Percentiles rank a stretch among this genome's conserved stretches.
Conservation (phyloP, 1,140 invertebrate species). For the Subanguina moxae region DNA sequence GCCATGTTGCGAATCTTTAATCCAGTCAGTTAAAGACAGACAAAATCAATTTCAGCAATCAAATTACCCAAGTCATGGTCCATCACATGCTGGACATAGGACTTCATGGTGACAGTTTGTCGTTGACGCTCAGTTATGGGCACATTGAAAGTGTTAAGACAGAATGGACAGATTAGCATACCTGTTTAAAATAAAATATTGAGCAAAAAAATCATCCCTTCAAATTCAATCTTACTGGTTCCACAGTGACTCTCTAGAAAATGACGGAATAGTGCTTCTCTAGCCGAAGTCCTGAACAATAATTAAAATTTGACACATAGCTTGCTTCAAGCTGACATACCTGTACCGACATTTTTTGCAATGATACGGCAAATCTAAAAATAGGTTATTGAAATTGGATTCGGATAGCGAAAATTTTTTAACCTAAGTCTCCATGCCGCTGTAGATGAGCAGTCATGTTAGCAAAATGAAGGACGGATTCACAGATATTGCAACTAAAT, state of each 20-base stretch:
- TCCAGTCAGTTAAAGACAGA: background rate
- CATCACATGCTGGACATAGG: constrained; percentile 24
- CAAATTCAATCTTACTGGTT: background rate
- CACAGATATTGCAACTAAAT: constrained; percentile 12
- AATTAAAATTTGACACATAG: background rate
- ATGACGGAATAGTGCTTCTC: constrained; percentile 13
- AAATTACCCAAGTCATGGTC: constrained; percentile 23
- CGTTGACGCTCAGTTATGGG: constrained; percentile 12
- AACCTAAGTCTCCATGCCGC: background rate
- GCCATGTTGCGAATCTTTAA: background rate
- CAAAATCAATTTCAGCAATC: background rate
- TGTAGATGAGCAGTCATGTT: background rate
- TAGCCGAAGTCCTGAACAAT: constrained; percentile 7
- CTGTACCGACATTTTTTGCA: constrained; percentile 3
- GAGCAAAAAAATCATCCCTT: background rate
- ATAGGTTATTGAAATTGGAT: background rate
- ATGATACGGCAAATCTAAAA: background rate
- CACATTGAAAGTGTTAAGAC: background rate
- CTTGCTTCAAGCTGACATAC: background rate
- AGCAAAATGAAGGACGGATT: background rate
- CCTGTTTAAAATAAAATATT: background rate
- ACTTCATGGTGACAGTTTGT: constrained; percentile 8
- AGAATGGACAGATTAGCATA: constrained; percentile 24
- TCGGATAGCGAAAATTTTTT: too few species aligned
- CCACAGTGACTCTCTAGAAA: constrained; percentile 16